Percentiles rank a stretch among this genome's conserved stretches.
phyloP scores from a whole-genome alignment of 1,140 invertebrate genomes.

The Zaprionus lachaisei region DNA sequence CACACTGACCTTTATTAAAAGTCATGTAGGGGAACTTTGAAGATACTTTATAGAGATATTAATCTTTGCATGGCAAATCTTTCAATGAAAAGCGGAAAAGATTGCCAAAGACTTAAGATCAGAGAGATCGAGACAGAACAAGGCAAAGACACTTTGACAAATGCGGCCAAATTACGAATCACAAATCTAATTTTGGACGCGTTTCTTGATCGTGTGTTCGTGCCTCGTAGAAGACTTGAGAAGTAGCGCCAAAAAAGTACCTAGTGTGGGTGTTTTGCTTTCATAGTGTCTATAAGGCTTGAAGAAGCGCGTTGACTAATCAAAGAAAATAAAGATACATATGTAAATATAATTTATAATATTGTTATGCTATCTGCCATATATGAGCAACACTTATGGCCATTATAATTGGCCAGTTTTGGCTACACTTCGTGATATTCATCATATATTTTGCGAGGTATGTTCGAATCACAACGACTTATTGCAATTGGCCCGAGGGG shows the following conservation, averaged over 20 bases:
- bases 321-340: slow-evolving; percentile 18
- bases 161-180: slow-evolving; percentile 70
- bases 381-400: slow-evolving; percentile 10
- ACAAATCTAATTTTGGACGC: slow-evolving; percentile 72
- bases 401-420: slow-evolving; percentile 50
- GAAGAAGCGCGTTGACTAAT: slow-evolving; percentile 29
- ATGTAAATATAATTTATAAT: slow-evolving; percentile 3
- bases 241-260: slow-evolving; percentile 45
- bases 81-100: background rate
- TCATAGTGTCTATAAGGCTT: slow-evolving; percentile 33
- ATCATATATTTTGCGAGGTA: slow-evolving; percentile 14
- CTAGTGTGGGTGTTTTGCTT: slow-evolving; percentile 40
- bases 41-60: too few species aligned
- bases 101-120: background rate
- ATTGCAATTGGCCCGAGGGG: slow-evolving; percentile 20
- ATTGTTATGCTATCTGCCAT: background rate
- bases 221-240: slow-evolving; percentile 20
- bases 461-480: slow-evolving; percentile 23
- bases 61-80: background rate
- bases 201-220: slow-evolving; percentile 35
- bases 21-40: background rate
- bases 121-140: slow-evolving; percentile 21
- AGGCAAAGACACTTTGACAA: slow-evolving; percentile 52
- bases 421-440: background rate
- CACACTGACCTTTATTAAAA: slow-evolving; percentile 7